A percentile compares a stretch with the other conserved stretches of the same genome.
Conservation (phyloP, 2,888 invertebrate genomes). For the Polydrusus tereticollis region DNA sequence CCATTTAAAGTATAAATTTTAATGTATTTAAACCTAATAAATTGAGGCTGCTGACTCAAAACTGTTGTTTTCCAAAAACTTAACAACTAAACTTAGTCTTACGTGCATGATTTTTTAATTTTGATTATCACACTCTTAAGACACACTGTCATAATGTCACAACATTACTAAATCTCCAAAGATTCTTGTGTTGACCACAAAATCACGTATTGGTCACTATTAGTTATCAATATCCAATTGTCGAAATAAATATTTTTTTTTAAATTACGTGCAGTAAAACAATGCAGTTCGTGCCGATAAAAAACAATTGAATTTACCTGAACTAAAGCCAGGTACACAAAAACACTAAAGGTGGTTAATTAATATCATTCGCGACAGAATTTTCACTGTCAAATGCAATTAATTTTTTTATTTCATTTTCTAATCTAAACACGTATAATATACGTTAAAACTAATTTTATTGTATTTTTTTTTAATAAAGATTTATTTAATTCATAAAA, state of each 20-base stretch:
- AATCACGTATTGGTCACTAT: conserved; percentile 4
- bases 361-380: no score
- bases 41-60: neutral
- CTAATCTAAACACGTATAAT: no score
- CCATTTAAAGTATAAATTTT: no score
- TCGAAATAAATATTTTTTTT: neutral
- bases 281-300: conserved; percentile 8
- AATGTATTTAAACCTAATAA: no score
- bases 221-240: neutral
- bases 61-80: neutral
- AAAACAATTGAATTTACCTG: neutral
- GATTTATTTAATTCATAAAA: neutral
- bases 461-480: no score
- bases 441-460: neutral
- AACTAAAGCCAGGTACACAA: neutral
- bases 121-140: conserved; percentile 1
- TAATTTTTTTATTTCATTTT: no score
- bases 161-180: neutral
- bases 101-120: conserved; percentile 5
- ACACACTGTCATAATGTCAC: neutral
- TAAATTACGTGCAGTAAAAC: neutral
- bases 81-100: neutral
- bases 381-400: no score
- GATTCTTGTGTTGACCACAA: neutral
- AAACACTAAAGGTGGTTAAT: neutral